A percentile compares a stretch with the other conserved stretches of the same genome.
These are phyloP conservation scores for Tetramorium alpestre DNA, from an alignment of 1,140 invertebrate genomes.

Conservation along the genomic window DNA sequence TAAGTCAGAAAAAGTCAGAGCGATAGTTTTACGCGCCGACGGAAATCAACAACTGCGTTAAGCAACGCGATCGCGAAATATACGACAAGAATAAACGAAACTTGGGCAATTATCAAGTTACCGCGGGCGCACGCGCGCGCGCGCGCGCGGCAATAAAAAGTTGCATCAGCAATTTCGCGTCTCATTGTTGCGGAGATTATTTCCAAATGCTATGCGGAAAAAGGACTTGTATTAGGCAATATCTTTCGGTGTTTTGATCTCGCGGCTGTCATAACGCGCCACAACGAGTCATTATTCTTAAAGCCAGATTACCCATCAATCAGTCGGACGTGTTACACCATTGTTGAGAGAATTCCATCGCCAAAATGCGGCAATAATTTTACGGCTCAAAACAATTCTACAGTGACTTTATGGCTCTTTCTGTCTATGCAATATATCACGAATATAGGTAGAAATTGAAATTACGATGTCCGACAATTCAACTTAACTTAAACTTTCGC, in stretches of 20 bases:
- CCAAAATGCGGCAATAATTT: conserved; percentile 5
- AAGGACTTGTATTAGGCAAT: conserved; percentile 20
- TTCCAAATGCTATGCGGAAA: conserved; percentile 31
- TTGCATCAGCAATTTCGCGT: conserved; percentile 40
- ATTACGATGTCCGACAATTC: not conserved
- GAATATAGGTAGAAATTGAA: conserved; percentile 14
- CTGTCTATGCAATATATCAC: not conserved
- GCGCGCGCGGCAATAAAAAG: conserved; percentile 18
- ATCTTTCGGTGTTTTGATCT: conserved; percentile 23
- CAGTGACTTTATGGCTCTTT: not conserved
- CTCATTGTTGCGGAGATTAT: conserved; percentile 4
- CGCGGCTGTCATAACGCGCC: conserved; percentile 35
- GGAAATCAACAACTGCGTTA: not conserved
- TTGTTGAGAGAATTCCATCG: conserved; percentile 6
- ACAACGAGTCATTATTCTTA: conserved; percentile 39
- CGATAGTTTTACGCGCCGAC: not conserved
- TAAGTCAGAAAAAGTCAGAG: not conserved
- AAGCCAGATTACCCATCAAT: conserved; percentile 39
- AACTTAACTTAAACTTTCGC: conserved; percentile 21
- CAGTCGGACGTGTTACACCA: conserved; percentile 26
- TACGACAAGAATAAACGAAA: conserved; percentile 20
- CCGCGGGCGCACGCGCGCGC: not conserved
- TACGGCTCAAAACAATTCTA: not conserved
- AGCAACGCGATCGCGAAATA: conserved; percentile 32
- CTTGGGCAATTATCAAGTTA: conserved; percentile 40